Evolutionary conservation across 2,797 vertebrate species (phyloP), one percentile per base, ranked within the genome.

Genomic region (Phyllotis vaccarum): DNA sequence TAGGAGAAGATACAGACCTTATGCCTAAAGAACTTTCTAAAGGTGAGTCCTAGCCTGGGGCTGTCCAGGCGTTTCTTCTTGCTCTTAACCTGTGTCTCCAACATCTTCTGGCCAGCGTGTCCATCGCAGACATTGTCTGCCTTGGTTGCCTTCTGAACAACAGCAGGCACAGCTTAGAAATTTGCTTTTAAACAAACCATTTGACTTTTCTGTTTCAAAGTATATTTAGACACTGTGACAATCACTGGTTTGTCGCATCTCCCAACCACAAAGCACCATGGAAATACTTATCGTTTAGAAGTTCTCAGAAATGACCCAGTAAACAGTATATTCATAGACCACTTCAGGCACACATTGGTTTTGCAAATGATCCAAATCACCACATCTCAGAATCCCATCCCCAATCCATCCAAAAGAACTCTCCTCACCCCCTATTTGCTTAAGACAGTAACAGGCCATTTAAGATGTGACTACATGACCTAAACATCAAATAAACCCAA

Each of bases 1-100:
- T 29, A 14, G 6, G 1, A 21, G 12, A 89, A 74, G 91, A 94
- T 98, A 99, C 99, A 98, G 89, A 99, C 99, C 99, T 99, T 99
- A 97, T 98, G 97, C 96, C 98, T 99, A 98, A 99, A 99, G 96
- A 99, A 97, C 98, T 98, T 99, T 96, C 99, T 98, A 97, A 99
- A 98, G 62, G 99, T 81, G 58, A 98, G 97, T 82, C 98, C 98
- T 94, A 98, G 96, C 96, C 96, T 98, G 93, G 99, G 98, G 94
- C 98, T 98, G 79, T 99, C 98, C 43, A 99, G 94, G 90, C 98
- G 98, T 97, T 99, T 98, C 97, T 98, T 98, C 98, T 98, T 98
- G 98, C 95, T 98, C 97, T 98, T 98, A 2, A 87, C 81, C 46
- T 92, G 97, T 43, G 29, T 90, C 96, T 98, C 98, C 0, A 74